Conservation (phyloP, 2,113 vertebrate species). For the Gallinago jamesoni region DNA sequence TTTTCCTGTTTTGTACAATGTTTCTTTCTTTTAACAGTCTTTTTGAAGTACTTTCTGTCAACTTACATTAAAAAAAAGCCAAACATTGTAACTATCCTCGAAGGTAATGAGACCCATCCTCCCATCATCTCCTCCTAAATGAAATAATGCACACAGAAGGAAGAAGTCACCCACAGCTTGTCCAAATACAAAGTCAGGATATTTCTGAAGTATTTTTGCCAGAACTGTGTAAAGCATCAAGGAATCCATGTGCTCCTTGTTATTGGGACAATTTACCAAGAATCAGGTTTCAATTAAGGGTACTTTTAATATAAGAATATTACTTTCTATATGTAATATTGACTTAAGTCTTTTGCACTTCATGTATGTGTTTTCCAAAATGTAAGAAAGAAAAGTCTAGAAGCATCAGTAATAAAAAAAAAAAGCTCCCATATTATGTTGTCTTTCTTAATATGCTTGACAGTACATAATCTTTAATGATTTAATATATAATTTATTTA, state of each 20-base stretch:
- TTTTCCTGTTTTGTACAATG: neutral
- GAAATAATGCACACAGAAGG: neutral
- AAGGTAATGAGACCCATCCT: neutral
- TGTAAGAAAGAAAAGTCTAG: neutral
- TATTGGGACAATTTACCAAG: neutral
- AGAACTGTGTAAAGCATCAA: neutral
- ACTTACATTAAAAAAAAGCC: fast-evolving
- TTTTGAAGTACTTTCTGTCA: neutral
- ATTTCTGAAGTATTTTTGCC: neutral
- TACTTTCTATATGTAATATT: neutral
- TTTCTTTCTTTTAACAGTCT: neutral
- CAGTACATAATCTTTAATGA: neutral
- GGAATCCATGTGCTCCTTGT: neutral
- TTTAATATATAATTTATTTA: neutral
- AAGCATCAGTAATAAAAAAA: neutral
- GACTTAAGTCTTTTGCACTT: neutral
- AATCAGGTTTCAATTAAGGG: neutral
- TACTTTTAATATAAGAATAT: neutral
- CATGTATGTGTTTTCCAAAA: neutral
- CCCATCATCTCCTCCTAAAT: neutral
- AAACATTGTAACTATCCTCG: neutral
- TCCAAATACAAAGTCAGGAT: neutral
- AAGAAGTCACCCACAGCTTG: neutral
- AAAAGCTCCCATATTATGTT: fast-evolving
- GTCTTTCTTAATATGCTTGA: neutral